Percentiles rank a stretch among this genome's conserved stretches.
Conservation (phyloP, 2,797 vertebrate species). For the Poeciliopsis paucimaculata region DNA sequence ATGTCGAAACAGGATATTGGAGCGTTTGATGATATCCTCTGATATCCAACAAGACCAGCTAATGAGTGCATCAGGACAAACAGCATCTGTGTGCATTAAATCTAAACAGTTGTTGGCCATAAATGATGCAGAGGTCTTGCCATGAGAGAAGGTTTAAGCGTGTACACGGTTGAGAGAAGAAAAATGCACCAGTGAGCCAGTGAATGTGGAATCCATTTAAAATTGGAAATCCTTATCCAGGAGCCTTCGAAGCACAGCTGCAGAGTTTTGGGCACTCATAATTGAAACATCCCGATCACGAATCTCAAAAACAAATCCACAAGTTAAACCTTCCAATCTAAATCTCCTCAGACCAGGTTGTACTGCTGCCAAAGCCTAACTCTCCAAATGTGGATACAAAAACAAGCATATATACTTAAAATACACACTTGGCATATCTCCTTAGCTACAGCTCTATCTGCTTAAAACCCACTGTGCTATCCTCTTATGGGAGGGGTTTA, state of each 20-base stretch:
- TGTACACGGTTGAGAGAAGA: conserved; percentile 2
- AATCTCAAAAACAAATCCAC: conserved; percentile 1
- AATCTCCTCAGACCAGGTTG: conserved; percentile 29
- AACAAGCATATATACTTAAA: conserved; percentile 33
- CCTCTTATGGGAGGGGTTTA: conserved; percentile 32
- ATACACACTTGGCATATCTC: conserved; percentile 38
- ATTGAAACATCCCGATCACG: conserved; percentile 8
- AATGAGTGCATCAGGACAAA: conserved; percentile 36
- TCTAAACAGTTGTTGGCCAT: conserved; percentile 1
- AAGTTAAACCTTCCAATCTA: conserved; percentile 30
- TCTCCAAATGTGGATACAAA: conserved; percentile 25
- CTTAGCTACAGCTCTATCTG: conserved; percentile 52
- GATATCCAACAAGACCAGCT: conserved; percentile 39
- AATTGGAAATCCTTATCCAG: conserved; percentile 31
- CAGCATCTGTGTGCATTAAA: conserved; percentile 24
- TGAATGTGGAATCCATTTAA: conserved; percentile 37
- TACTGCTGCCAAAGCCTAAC: conserved; percentile 13
- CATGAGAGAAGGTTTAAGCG: conserved; percentile 21
- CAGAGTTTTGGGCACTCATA: neutral
- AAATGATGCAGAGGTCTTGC: conserved; percentile 20
- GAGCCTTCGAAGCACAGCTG: conserved; percentile 15
- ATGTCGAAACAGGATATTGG: conserved; percentile 70
- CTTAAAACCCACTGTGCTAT: conserved; percentile 37
- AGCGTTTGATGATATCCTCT: conserved; percentile 47
- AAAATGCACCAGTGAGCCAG: conserved; percentile 1